A percentile compares a stretch with the other conserved stretches of the same genome.
phyloP scores from a whole-genome alignment of 1,140 invertebrate species.

The Augochlora pura region DNA sequence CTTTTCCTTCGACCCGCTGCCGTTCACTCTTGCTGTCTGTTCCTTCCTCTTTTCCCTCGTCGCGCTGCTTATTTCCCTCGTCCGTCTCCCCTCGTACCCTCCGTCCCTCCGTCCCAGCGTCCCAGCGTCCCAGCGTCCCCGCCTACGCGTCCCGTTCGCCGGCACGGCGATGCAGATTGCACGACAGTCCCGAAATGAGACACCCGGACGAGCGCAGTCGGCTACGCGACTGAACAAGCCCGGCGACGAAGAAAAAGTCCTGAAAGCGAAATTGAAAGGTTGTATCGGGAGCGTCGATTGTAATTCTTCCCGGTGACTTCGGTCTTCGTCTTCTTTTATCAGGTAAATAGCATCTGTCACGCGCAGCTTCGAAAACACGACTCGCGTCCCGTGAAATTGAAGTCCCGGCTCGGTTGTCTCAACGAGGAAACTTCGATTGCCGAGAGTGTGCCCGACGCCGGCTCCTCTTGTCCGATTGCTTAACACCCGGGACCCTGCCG shows the following conservation, averaged over 20 bases:
- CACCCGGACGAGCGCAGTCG: constrained; percentile 12
- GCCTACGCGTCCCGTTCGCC: too few species aligned
- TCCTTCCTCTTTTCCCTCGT: constrained; percentile 6
- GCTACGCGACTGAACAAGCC: background rate
- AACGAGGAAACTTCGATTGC: constrained; percentile 26
- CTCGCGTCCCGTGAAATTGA: constrained; percentile 18
- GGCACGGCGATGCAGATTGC: constrained; percentile 48
- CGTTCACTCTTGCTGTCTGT: constrained; percentile 32
- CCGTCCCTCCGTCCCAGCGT: too few species aligned
- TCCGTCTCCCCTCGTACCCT: background rate
- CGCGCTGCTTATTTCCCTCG: constrained; percentile 23
- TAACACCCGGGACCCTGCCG: constrained; percentile 28
- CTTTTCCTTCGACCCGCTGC: constrained; percentile 17
- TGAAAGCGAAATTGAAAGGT: constrained; percentile 34
- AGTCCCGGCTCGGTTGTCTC: constrained; percentile 14
- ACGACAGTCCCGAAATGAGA: constrained; percentile 5
- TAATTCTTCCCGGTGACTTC: constrained; percentile 45
- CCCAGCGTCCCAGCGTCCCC: too few species aligned
- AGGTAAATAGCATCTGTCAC: constrained; percentile 38
- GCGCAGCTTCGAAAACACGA: constrained; percentile 19
- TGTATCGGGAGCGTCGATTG: constrained; percentile 31
- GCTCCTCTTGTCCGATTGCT: constrained; percentile 26
- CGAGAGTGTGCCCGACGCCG: constrained; percentile 20
- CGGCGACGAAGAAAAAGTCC: constrained; percentile 8
- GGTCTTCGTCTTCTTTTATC: constrained; percentile 14